Evolutionary conservation across 2,888 invertebrate species (phyloP).

Genomic region (Ochropacha duplaris): DNA sequence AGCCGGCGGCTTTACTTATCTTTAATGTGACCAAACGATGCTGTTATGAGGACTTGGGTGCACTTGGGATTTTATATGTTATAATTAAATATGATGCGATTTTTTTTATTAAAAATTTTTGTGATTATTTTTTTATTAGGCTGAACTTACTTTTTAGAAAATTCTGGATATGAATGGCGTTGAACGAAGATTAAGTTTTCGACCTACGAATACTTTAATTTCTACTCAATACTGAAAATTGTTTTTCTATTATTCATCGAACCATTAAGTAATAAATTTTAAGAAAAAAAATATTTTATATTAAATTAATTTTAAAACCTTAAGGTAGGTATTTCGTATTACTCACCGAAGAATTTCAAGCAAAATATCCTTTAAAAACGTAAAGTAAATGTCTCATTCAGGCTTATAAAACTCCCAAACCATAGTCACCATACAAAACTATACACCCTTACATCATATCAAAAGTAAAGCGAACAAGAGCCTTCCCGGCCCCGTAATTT

Average conservation of each 20-base stretch:
- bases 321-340: no score
- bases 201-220: no score
- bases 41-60: slow-evolving; percentile 32
- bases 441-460: slow-evolving; percentile 50
- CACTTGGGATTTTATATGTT: slow-evolving; percentile 14
- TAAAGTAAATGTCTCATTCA: neutral
- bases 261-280: no score
- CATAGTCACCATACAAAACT: slow-evolving; percentile 40
- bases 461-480: slow-evolving; percentile 51
- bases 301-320: no score
- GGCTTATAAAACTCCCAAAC: slow-evolving; percentile 15
- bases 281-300: no score
- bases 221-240: no score
- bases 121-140: neutral
- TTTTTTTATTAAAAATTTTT: neutral
- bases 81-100: neutral
- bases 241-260: no score
- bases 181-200: no score
- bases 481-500: slow-evolving; percentile 53
- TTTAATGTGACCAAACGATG: slow-evolving; percentile 53
- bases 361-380: neutral
- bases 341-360: no score
- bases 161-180: no score
- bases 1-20: slow-evolving; percentile 53
- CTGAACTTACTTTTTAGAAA: no score